These are phyloP conservation scores for Notodonta dromedarius DNA, from an alignment of 2,888 invertebrate genomes.

Conservation along the genomic window DNA sequence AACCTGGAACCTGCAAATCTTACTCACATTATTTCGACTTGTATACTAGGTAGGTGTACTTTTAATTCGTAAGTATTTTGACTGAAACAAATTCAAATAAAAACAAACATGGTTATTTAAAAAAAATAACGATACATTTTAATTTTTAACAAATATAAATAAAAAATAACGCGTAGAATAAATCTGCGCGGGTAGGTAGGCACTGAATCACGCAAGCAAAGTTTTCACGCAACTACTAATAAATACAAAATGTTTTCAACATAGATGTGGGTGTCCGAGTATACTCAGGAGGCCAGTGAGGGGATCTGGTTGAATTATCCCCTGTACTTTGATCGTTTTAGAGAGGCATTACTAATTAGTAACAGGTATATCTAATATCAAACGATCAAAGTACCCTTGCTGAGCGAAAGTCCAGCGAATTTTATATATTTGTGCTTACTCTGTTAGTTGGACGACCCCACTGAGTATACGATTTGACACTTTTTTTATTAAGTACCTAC, in stretches of 20 bases:
- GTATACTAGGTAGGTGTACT: too few relatives aligned
- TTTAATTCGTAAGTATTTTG: too few relatives aligned
- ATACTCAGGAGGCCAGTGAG: slow-evolving; percentile 49
- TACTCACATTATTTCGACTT: too few relatives aligned
- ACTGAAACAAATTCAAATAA: too few relatives aligned
- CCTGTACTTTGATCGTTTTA: slow-evolving; percentile 20
- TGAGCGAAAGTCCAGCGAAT: slow-evolving; percentile 35
- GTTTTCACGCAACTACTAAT: slow-evolving; percentile 29
- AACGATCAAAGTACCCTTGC: neutral
- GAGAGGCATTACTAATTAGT: too few relatives aligned
- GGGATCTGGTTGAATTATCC: slow-evolving; percentile 37
- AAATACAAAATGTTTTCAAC: slow-evolving; percentile 9
- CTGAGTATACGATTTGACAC: slow-evolving; percentile 51
- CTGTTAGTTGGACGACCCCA: slow-evolving; percentile 28
- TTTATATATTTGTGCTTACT: slow-evolving; percentile 19
- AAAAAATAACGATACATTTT: neutral
- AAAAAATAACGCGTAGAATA: slow-evolving; percentile 8
- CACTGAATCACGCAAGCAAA: slow-evolving; percentile 48
- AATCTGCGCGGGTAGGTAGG: neutral
- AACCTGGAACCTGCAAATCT: too few relatives aligned
- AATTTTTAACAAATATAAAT: neutral
- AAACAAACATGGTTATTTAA: too few relatives aligned
- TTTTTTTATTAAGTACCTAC: neutral
- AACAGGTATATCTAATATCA: too few relatives aligned
- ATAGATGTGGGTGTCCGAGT: slow-evolving; percentile 44